Base-by-base conservation (phyloP, 2,888 invertebrate species). In the Pterostichus niger region DNA sequence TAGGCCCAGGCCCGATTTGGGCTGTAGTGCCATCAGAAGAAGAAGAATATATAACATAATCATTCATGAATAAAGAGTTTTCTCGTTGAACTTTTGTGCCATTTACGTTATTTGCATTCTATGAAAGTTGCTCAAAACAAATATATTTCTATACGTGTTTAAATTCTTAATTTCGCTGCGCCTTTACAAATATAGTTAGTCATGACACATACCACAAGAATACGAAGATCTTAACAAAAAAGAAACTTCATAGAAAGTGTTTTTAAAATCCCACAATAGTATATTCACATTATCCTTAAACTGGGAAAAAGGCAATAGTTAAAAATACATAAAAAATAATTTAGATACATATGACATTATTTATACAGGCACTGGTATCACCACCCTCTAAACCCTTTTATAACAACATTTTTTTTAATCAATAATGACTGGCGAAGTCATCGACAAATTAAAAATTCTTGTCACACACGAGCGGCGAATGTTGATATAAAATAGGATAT, bases 161-260 rank as follows among this genome's bases (percentile, higher is more conserved):
- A 56, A 76, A 76, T 54, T 76, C 9, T 76, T 76, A 77, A 77
- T 59, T 59, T 71, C 24, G 68, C 68, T 64, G 44, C 68, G 44
- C 68, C 68, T 71, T 71, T 44, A 40, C 68, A 71, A 71, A 71
- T 44, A 64, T 35, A 71, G 68, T 71, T 44, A 59, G 31, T 17
- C 56, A 24, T 40, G 56, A 59, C 40, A 77, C 56, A 44, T 59
- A 59, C 59, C 44, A 15, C 77, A 77, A 56, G 77, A 59, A 77
- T 59, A 44, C 40, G 59, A 54, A 68, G 49, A 80, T 64, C 68
- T 80, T 31, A 49, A 77, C 59, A 77, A 68, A 64, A 76, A 76
- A 56, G 56, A 76, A 76, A 76, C 76, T 71, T 71, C 46, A 68
- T 64, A 80, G 80, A 80, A 80, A 80, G 80, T 80, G 80, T 80